These are phyloP conservation scores for Pagetopsis macropterus DNA, from an alignment of 2,797 vertebrate genomes.

Conservation along the genomic window DNA sequence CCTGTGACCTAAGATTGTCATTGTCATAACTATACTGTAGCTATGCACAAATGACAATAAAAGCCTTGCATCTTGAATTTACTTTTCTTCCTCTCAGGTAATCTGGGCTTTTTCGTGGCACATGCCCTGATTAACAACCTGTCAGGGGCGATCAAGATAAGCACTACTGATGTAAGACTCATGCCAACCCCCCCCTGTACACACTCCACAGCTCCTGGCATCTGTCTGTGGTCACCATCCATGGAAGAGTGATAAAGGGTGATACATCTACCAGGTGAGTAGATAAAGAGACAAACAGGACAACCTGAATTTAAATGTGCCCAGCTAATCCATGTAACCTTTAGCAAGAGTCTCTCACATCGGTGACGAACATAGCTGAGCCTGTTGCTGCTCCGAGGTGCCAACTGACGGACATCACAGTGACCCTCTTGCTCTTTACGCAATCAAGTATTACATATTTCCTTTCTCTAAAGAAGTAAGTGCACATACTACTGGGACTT, in stretches of 20 bases:
- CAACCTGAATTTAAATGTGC: not conserved
- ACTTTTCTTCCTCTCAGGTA: slow-evolving; percentile 59
- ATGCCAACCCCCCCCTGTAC: not conserved
- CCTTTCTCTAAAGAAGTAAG: slow-evolving; percentile 54
- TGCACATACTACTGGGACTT: slow-evolving; percentile 37
- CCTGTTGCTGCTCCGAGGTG: slow-evolving; percentile 13
- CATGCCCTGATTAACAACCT: slow-evolving; percentile 68
- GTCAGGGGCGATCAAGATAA: slow-evolving; percentile 77
- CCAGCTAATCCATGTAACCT: not conserved
- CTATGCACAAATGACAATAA: too few species aligned
- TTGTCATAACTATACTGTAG: too few species aligned
- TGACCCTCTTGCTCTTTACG: slow-evolving; percentile 42
- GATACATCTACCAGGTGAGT: not conserved
- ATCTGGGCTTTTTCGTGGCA: slow-evolving; percentile 71
- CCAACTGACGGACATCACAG: slow-evolving; percentile 34
- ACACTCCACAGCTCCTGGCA: slow-evolving; percentile 37
- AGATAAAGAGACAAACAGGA: not conserved
- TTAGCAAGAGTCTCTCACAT: not conserved
- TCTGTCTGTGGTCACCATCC: slow-evolving; percentile 33
- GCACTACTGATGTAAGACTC: slow-evolving; percentile 72
- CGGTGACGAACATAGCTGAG: slow-evolving; percentile 31
- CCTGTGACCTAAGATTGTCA: too few species aligned
- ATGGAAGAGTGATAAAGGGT: not conserved
- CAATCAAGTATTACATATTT: slow-evolving; percentile 59
- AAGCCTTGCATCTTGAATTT: not conserved